phyloP scores from a whole-genome alignment of 2,888 invertebrate genomes.

The Drosophila buzzatii region DNA sequence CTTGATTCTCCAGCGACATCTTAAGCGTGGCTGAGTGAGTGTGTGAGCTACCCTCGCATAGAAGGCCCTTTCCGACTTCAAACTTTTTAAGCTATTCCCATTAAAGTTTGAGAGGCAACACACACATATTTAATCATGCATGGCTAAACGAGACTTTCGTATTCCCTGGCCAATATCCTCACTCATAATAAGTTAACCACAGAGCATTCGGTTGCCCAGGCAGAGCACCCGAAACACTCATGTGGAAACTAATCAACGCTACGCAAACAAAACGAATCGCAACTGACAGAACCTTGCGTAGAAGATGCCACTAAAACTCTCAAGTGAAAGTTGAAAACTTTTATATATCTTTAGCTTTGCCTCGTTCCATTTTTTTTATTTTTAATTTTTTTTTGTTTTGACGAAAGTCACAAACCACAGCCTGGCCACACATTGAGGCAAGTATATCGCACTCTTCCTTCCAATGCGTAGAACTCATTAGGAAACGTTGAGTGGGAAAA shows the following conservation, averaged over 20 bases:
- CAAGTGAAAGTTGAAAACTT: conserved; percentile 69
- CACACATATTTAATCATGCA: conserved; percentile 72
- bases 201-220: conserved; percentile 22
- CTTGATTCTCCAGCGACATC: conserved; percentile 31
- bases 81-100: conserved; percentile 65
- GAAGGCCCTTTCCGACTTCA: conserved; percentile 21
- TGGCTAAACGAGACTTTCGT: conserved; percentile 46
- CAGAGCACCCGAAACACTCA: conserved; percentile 13
- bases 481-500: conserved; percentile 57
- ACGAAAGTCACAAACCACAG: conserved; percentile 26
- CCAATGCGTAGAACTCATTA: conserved; percentile 67
- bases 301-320: conserved; percentile 59
- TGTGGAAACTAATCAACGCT: conserved; percentile 68
- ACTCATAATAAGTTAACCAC: conserved; percentile 49
- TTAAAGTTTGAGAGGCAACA: conserved; percentile 58
- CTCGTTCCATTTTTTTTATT: not conserved
- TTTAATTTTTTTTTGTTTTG: conserved; percentile 23
- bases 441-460: conserved; percentile 30
- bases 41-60: conserved; percentile 2
- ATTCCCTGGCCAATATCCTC: conserved; percentile 62
- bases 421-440: conserved; percentile 12
- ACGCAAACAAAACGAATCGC: conserved; percentile 13
- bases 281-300: conserved; percentile 14
- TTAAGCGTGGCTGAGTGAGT: conserved; percentile 19
- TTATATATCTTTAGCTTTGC: conserved; percentile 21